A percentile compares a stretch with the other conserved stretches of the same genome.
phyloP scores from a whole-genome alignment of 1,140 invertebrate species.

The Camponotus pennsylvanicus region DNA sequence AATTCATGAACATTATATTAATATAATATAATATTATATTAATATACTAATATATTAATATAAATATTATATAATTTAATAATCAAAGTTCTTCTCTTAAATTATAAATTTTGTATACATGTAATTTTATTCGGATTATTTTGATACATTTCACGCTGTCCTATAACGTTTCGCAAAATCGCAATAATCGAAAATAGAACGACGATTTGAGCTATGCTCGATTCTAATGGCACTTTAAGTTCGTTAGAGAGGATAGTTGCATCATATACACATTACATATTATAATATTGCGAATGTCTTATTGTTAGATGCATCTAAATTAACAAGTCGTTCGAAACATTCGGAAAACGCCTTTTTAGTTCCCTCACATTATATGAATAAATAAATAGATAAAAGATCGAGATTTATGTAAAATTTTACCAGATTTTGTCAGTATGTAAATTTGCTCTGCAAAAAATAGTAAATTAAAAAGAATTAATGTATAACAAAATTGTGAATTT shows the following conservation, averaged over 20 bases:
- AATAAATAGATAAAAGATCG: constrained; percentile 10
- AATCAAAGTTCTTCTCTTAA: not conserved
- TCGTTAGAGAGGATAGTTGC: constrained; percentile 37
- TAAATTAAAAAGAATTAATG: not conserved
- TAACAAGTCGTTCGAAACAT: constrained; percentile 10
- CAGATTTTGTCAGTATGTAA: not conserved
- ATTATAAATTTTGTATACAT: constrained; percentile 21
- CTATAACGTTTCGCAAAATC: constrained; percentile 44
- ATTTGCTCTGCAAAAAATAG: constrained; percentile 3
- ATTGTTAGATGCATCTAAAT: not conserved
- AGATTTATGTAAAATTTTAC: constrained; percentile 16
- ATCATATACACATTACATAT: constrained; percentile 29
- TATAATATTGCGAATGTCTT: constrained; percentile 34
- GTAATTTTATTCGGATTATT: constrained; percentile 55
- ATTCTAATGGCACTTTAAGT: constrained; percentile 71
- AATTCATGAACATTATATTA: not conserved
- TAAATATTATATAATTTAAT: not conserved
- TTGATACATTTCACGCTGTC: constrained; percentile 46
- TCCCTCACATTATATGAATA: not conserved
- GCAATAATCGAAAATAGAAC: constrained; percentile 50
- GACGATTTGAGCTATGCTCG: constrained; percentile 51
- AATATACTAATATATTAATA: too few species aligned
- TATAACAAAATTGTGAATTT: constrained; percentile 4
- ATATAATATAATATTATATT: too few species aligned
- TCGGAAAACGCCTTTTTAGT: not conserved